Percentiles rank a stretch among this genome's conserved stretches.
phyloP scores from a whole-genome alignment of 2,113 vertebrate genomes.

The Myotis lucifugus region DNA sequence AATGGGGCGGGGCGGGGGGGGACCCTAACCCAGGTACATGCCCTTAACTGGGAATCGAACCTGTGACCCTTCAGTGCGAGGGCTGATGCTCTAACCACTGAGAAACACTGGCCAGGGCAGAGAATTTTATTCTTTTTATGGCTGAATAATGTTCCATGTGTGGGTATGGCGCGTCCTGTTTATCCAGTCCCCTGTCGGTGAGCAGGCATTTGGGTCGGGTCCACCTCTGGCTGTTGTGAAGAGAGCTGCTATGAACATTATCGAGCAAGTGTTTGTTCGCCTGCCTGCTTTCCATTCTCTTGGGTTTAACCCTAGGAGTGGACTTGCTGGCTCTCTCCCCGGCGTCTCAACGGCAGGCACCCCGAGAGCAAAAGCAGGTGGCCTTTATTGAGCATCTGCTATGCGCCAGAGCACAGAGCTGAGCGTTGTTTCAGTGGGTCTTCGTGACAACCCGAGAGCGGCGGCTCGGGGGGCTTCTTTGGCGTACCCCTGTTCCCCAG shows the following conservation, averaged over 20 bases:
- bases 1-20: too few species aligned
- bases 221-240: not conserved
- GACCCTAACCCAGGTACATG: too few species aligned
- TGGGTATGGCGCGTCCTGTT: not conserved
- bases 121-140: not conserved
- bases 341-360: not conserved
- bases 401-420: too few species aligned
- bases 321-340: not conserved
- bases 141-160: not conserved
- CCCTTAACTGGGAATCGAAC: too few species aligned
- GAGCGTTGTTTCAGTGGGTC: rapidly evolving
- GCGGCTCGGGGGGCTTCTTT: not conserved
- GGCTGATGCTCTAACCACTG: too few species aligned
- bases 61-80: too few species aligned
- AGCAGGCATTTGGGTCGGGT: not conserved
- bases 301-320: not conserved
- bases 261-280: not conserved
- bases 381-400: not conserved
- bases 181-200: not conserved
- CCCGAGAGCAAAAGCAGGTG: not conserved
- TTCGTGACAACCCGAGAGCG: rapidly evolving
- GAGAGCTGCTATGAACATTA: not conserved
- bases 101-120: too few species aligned
- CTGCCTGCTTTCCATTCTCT: not conserved
- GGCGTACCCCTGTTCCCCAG: not conserved